Percentiles rank a stretch among this genome's conserved stretches.
phyloP scores from a whole-genome alignment of 1,140 invertebrate species.

The Diploscapter pachys region DNA sequence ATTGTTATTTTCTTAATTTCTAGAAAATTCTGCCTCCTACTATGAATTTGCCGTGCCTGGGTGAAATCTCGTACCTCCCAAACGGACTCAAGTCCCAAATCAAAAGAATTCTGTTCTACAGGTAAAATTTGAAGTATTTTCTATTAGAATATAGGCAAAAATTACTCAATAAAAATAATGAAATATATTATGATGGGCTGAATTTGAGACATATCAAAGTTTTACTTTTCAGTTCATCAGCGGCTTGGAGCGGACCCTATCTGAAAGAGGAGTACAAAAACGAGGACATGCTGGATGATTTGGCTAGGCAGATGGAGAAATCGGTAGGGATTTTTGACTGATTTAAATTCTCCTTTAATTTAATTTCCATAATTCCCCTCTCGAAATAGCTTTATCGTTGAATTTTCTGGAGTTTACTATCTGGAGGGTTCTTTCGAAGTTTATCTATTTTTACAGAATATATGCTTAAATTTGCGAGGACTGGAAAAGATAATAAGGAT shows the following conservation, averaged over 20 bases:
- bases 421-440: too few species aligned
- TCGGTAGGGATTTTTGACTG: constrained; percentile 38
- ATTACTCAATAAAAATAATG: neutral
- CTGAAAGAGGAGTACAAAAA: constrained; percentile 86
- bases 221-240: constrained; percentile 65
- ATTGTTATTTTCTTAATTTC: constrained; percentile 49
- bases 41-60: constrained; percentile 51
- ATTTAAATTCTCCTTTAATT: too few species aligned
- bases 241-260: constrained; percentile 92
- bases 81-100: constrained; percentile 48
- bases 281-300: constrained; percentile 72
- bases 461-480: too few species aligned
- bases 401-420: too few species aligned
- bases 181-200: too few species aligned
- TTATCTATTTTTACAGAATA: too few species aligned
- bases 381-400: too few species aligned
- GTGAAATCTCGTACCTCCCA: constrained; percentile 49
- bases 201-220: neutral
- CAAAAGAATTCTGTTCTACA: constrained; percentile 62
- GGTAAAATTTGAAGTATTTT: constrained; percentile 63
- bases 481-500: too few species aligned
- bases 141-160: neutral
- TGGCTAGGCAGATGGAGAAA: constrained; percentile 66
- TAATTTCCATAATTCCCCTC: too few species aligned
- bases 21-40: constrained; percentile 49